Percentiles rank a stretch among this genome's conserved stretches.
Conservation (phyloP, 2,113 vertebrate species). For the Cavia aperea region DNA sequence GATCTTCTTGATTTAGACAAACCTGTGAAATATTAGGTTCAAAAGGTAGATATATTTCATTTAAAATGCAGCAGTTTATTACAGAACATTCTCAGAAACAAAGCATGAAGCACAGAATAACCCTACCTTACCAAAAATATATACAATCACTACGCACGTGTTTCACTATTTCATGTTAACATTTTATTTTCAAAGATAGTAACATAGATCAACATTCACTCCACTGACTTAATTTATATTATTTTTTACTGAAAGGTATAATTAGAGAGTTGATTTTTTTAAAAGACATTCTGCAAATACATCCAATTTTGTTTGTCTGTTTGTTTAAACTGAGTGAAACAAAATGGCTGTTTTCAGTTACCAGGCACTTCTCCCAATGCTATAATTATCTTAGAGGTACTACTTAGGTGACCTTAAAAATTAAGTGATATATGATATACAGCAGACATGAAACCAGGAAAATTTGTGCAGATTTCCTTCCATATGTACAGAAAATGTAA, state of each 20-base stretch:
- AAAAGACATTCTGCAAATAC: neutral
- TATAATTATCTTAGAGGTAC: neutral
- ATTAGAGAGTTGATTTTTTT: neutral
- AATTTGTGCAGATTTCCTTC: neutral
- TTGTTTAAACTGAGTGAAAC: neutral
- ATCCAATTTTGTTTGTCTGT: neutral
- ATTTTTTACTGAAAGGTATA: neutral
- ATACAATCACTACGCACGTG: neutral
- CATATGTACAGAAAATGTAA: neutral
- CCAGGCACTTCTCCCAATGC: neutral
- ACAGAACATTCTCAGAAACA: neutral
- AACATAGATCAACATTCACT: neutral
- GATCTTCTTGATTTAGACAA: slow-evolving; percentile 83
- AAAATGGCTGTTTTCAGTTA: neutral
- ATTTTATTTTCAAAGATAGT: slow-evolving; percentile 6
- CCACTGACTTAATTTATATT: neutral
- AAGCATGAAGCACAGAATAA: neutral
- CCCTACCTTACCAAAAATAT: neutral
- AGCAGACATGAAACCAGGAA: neutral
- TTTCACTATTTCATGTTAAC: neutral
- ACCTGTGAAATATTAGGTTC: slow-evolving; percentile 76
- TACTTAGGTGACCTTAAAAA: neutral
- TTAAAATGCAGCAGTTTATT: slow-evolving; percentile 18
- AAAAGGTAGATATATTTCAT: slow-evolving; percentile 35
- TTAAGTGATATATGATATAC: neutral